Base-by-base conservation (phyloP, 53 echinoderm and acorn worm genomes). In the Echinometra lucunter region DNA sequence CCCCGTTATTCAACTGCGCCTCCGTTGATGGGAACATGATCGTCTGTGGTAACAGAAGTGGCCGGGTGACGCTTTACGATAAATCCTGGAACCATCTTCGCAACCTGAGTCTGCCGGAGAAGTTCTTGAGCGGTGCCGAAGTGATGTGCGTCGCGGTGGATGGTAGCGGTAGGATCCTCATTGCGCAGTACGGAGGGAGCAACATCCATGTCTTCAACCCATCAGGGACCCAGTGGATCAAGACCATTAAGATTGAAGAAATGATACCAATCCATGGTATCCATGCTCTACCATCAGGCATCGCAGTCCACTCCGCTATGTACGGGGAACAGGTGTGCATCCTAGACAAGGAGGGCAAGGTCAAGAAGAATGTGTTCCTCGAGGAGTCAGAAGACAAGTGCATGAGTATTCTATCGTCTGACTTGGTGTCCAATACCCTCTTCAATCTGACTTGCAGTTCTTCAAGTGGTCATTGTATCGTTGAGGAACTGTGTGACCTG, bases 371-470 rank as follows among this genome's bases (percentile, higher is more conserved):
- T 3, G 56, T 75, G 3, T 92, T 56, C 37, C 92, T 92, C 4
- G 92, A 92, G 92, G 92, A 92, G 57, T 92, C 92, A 12, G 92
- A 92, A 11, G 75, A 92, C 11, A 92, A 92, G 78, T 92, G 92
- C 74, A 49, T 92, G 75, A 92, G 92, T 49, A 58, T 74, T 45
- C 92, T 92, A 13, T 21, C 78, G 0, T 18, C 92, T 42, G 55
- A 78, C n/a, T 57, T 23, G 27, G 47, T 17, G 78, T 45, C 92
- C 45, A 74, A 92, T 49, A 7, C 78, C 37, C 57, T 92, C 75
- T 92, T 55, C 80, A 74, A 92, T 58, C 78, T 92, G 55, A 72
- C 74, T 18, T 92, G 92, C 19, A 58, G 49, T 55, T 4, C 74
- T n/a, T 23, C 92, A 17, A 74, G 27, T 45, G 92, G 92, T 56